A percentile compares a stretch with the other conserved stretches of the same genome.
Evolutionary conservation across 1,140 invertebrate species (phyloP).

Genomic region (Yoshiicerus persimilis): DNA sequence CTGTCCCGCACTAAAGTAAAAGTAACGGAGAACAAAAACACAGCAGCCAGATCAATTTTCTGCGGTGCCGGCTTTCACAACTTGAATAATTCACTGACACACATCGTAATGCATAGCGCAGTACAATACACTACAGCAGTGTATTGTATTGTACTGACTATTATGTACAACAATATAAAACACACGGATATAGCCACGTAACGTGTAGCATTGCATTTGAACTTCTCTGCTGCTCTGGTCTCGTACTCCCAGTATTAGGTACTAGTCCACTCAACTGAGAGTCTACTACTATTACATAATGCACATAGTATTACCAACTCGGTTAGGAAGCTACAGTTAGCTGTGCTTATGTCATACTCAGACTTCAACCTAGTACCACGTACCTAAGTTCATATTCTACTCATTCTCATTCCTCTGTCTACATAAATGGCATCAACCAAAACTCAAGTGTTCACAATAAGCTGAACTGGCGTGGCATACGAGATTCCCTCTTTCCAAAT

Average conservation of each 20-base stretch:
- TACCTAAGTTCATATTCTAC: too few species aligned
- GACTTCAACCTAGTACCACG: too few species aligned
- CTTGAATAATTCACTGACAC: constrained; percentile 16
- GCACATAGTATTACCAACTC: neutral
- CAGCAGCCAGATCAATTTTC: constrained; percentile 9
- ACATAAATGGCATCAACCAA: neutral
- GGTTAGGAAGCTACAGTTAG: neutral
- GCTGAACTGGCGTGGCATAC: neutral
- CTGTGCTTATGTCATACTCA: neutral
- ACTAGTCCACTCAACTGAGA: neutral
- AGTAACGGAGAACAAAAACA: constrained; percentile 14
- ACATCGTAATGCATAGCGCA: neutral
- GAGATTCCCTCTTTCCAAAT: neutral
- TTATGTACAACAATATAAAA: too few species aligned
- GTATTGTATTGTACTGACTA: too few species aligned
- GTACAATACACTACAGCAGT: neutral
- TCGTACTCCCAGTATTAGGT: neutral
- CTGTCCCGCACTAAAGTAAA: constrained; percentile 8
- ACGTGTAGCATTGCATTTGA: neutral
- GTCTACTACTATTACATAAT: neutral
- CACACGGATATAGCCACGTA: too few species aligned
- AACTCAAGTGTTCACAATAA: neutral
- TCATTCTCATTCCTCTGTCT: neutral
- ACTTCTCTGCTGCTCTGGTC: neutral
- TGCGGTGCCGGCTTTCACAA: constrained; percentile 1